Percentiles rank a stretch among this genome's conserved stretches.
These are phyloP conservation scores for Carettochelys insculpta DNA, from an alignment of 2,113 vertebrate species.

Conservation along the genomic window DNA sequence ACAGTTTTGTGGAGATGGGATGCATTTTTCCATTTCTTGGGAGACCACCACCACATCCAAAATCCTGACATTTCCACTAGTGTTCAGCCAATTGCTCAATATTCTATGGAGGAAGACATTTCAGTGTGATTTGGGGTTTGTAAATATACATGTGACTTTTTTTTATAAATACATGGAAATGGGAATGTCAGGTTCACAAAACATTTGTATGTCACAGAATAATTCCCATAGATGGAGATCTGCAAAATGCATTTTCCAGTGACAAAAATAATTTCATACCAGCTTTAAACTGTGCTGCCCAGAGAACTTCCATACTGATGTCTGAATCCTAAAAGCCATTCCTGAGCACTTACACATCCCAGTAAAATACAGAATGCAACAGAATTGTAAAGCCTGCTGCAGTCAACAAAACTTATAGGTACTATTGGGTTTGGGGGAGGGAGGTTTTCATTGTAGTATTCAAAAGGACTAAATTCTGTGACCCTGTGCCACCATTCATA, in stretches of 20 bases:
- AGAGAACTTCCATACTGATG: neutral
- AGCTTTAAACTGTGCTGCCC: neutral
- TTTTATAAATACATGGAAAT: neutral
- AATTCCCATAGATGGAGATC: neutral
- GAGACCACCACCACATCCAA: no score
- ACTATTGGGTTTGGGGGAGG: no score
- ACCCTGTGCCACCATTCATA: neutral
- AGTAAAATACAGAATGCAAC: no score
- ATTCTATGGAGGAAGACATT: neutral
- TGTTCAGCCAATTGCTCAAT: neutral
- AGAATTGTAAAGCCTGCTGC: neutral
- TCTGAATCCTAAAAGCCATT: neutral
- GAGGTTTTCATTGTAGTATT: no score
- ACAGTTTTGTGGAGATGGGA: neutral
- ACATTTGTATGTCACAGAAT: neutral
- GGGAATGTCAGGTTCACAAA: neutral
- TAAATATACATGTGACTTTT: neutral
- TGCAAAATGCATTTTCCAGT: neutral
- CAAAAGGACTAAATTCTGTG: rapidly evolving
- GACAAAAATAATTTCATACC: neutral
- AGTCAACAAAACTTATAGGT: no score
- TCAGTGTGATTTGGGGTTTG: neutral
- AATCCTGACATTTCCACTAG: neutral
- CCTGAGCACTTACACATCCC: neutral
- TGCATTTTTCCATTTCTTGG: neutral